Conservation (phyloP, 2,797 vertebrate genomes). For the Hippocampus kuda region DNA sequence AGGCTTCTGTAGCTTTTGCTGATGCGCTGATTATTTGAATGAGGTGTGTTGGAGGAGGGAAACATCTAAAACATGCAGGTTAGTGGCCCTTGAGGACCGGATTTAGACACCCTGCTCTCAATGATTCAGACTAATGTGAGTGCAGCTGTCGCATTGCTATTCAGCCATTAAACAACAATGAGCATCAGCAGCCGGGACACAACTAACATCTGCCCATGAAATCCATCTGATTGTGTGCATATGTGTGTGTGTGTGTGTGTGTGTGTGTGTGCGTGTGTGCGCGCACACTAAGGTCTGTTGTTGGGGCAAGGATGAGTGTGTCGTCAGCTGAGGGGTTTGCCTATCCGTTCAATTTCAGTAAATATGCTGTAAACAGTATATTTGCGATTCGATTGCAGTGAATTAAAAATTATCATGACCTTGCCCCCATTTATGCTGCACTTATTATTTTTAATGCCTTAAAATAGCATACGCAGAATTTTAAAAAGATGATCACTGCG, state of each 20-base stretch:
- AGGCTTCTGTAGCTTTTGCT: no score
- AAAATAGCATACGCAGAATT: background rate
- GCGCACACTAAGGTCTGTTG: background rate
- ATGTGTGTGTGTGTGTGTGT: background rate
- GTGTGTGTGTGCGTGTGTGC: conserved; percentile 6
- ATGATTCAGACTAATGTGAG: background rate
- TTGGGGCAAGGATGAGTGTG: conserved; percentile 8
- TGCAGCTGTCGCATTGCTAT: background rate
- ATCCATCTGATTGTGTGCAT: conserved; percentile 35
- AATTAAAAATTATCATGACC: conserved; percentile 13
- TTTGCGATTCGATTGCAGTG: conserved; percentile 37
- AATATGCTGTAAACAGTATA: conserved; percentile 11
- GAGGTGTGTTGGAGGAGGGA: no score
- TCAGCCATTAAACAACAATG: background rate
- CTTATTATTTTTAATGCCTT: background rate
- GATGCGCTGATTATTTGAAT: no score
- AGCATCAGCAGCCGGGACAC: background rate
- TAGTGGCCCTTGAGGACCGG: no score
- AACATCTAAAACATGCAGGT: no score
- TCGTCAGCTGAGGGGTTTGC: conserved; percentile 3
- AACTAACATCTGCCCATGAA: conserved; percentile 40
- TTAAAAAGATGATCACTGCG: background rate
- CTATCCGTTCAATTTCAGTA: conserved; percentile 3
- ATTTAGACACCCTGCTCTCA: background rate
- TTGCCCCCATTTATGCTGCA: background rate